phyloP scores from a whole-genome alignment of 2,113 vertebrate genomes.

The Strix aluco region DNA sequence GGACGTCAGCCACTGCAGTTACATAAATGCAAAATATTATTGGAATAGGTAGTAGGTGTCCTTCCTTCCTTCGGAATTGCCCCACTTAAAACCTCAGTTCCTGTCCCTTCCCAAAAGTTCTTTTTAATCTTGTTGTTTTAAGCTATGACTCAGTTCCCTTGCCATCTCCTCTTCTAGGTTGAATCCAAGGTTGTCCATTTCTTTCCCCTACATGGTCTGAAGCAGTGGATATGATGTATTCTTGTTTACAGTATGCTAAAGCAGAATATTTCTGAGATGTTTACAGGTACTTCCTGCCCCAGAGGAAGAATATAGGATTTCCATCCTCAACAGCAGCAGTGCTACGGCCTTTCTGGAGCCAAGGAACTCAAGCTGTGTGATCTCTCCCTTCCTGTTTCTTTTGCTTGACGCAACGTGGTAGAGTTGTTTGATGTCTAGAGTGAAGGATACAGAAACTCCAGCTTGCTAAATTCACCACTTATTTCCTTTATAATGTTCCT shows the following conservation, averaged over 20 bases:
- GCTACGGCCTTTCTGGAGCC: constrained; percentile 68
- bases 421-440: constrained; percentile 75
- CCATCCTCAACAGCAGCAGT: constrained; percentile 66
- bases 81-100: constrained; percentile 55
- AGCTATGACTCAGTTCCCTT: constrained; percentile 64
- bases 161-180: constrained; percentile 16
- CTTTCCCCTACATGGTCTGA: constrained; percentile 57
- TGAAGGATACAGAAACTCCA: constrained; percentile 66
- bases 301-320: constrained; percentile 77
- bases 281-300: constrained; percentile 75
- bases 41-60: constrained; percentile 65
- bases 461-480: constrained; percentile 65
- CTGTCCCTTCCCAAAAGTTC: constrained; percentile 35
- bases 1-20: constrained; percentile 2
- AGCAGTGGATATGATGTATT: constrained; percentile 55
- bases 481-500: constrained; percentile 68
- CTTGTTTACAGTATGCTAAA: constrained; percentile 67
- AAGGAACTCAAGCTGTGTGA: constrained; percentile 68
- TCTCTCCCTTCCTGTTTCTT: constrained; percentile 79
- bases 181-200: constrained; percentile 45
- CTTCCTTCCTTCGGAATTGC: constrained; percentile 69
- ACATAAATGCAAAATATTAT: constrained; percentile 60
- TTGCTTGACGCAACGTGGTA: constrained; percentile 67
- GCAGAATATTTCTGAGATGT: constrained; percentile 67
- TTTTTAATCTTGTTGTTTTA: constrained; percentile 48